Conservation (phyloP, 2,113 vertebrate genomes). For the Ramphastos sulfuratus region DNA sequence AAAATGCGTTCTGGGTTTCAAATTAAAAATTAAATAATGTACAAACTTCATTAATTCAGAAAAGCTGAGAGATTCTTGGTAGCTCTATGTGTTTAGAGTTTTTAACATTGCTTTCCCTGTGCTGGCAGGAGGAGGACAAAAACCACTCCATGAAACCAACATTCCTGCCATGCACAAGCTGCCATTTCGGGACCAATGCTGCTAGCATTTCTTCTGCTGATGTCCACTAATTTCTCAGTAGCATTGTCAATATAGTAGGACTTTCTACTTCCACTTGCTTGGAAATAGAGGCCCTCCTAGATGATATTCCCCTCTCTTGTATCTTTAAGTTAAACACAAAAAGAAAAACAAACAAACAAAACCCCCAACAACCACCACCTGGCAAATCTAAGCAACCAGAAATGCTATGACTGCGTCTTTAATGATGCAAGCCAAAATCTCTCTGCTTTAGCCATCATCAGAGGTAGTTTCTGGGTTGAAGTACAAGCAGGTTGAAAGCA, state of each 20-base stretch:
- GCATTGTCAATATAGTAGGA: not conserved
- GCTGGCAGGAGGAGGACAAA: not conserved
- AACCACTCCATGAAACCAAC: not conserved
- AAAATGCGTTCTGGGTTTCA: not conserved
- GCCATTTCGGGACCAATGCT: constrained; percentile 1
- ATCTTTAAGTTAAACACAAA: not conserved
- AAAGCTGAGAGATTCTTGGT: not conserved
- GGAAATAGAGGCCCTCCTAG: not conserved
- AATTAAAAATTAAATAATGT: not conserved
- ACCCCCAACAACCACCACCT: too few species aligned
- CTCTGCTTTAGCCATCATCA: not conserved
- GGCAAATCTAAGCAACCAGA: not conserved
- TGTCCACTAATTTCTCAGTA: constrained; percentile 34
- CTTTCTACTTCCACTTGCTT: constrained; percentile 38
- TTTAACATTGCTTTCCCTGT: not conserved
- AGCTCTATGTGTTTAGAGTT: not conserved
- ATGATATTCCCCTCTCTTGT: not conserved
- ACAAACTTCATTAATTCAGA: not conserved
- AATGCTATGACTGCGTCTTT: not conserved
- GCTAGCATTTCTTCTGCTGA: constrained; percentile 10
- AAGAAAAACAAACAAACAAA: not conserved
- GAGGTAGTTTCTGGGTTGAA: not conserved
- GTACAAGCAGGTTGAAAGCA: not conserved
- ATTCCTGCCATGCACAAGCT: not conserved
- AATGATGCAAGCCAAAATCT: not conserved